These are phyloP conservation scores for Gerris buenoi DNA, from an alignment of 1,140 invertebrate species.

Conservation along the genomic window DNA sequence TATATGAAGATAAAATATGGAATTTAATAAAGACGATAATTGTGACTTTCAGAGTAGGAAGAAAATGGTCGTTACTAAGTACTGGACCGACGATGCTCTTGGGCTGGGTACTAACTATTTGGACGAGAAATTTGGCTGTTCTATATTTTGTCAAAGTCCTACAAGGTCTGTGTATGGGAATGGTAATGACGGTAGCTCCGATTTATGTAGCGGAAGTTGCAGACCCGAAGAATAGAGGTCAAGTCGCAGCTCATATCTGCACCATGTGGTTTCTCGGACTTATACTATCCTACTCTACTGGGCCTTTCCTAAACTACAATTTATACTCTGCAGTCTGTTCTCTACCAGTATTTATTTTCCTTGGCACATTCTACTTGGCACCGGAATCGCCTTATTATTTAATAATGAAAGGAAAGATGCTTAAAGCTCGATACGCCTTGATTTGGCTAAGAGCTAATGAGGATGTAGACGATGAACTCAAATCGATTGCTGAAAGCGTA, in stretches of 20 bases:
- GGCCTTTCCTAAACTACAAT: slow-evolving; percentile 44
- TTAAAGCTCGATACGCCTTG: slow-evolving; percentile 46
- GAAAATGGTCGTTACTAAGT: slow-evolving; percentile 40
- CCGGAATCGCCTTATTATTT: slow-evolving; percentile 69
- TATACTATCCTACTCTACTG: slow-evolving; percentile 47
- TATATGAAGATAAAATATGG: too few relatives aligned
- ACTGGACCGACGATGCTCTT: slow-evolving; percentile 53
- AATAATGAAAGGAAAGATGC: slow-evolving; percentile 39
- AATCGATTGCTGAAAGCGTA: slow-evolving; percentile 8
- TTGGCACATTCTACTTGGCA: slow-evolving; percentile 51
- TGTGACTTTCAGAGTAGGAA: slow-evolving; percentile 17
- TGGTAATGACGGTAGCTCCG: slow-evolving; percentile 57
- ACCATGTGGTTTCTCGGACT: slow-evolving; percentile 41
- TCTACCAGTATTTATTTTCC: slow-evolving; percentile 31
- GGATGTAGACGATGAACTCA: slow-evolving; percentile 16
- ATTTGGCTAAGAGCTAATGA: slow-evolving; percentile 42
- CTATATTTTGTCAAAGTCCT: slow-evolving; percentile 30
- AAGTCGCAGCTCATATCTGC: slow-evolving; percentile 47
- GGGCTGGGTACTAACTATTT: slow-evolving; percentile 44
- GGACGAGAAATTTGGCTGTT: slow-evolving; percentile 34
- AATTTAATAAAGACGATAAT: too few relatives aligned
- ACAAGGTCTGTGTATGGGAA: slow-evolving; percentile 51
- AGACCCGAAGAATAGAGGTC: slow-evolving; percentile 22
- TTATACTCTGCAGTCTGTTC: neutral
- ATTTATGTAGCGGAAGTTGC: slow-evolving; percentile 76